A percentile compares a stretch with the other conserved stretches of the same genome.
Evolutionary conservation across 1,140 invertebrate genomes (phyloP).

Genomic region (Drosophila simulans): DNA sequence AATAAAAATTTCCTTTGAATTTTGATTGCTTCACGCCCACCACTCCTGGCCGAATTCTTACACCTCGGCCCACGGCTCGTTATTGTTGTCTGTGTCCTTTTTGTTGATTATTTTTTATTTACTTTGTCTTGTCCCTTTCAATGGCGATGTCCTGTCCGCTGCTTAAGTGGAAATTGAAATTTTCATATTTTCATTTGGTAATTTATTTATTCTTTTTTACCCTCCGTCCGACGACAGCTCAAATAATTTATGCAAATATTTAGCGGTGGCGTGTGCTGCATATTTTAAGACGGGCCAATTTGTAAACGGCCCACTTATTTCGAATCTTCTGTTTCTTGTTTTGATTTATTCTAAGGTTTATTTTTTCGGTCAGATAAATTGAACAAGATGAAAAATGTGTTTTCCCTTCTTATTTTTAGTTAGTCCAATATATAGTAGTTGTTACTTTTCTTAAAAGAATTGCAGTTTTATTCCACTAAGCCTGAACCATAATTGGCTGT

Average conservation of each 20-base stretch:
- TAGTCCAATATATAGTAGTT: too few relatives aligned
- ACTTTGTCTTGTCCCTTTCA: conserved; percentile 62
- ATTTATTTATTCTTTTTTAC: conserved; percentile 46
- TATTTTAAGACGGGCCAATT: conserved; percentile 64
- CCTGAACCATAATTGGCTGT: too few relatives aligned
- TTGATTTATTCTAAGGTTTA: not conserved
- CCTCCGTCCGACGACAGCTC: conserved; percentile 40
- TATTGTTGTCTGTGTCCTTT: conserved; percentile 61
- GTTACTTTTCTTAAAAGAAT: too few relatives aligned
- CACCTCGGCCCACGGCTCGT: conserved; percentile 20
- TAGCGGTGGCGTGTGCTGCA: conserved; percentile 55
- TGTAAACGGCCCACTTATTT: conserved; percentile 4
- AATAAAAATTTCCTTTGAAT: conserved; percentile 84
- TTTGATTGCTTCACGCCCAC: conserved; percentile 74
- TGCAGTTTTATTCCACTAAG: too few relatives aligned
- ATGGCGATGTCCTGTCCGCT: conserved; percentile 25
- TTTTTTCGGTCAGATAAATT: not conserved
- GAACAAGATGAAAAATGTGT: too few relatives aligned
- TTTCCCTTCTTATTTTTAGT: too few relatives aligned
- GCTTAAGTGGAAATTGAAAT: conserved; percentile 80
- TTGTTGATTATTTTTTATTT: conserved; percentile 75
- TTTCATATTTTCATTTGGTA: conserved; percentile 79
- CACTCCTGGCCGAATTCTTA: not conserved
- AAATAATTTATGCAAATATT: conserved; percentile 82
- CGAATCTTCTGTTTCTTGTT: not conserved